Conservation (phyloP, 2,888 invertebrate genomes). For the Tuberolachnus salignus region DNA sequence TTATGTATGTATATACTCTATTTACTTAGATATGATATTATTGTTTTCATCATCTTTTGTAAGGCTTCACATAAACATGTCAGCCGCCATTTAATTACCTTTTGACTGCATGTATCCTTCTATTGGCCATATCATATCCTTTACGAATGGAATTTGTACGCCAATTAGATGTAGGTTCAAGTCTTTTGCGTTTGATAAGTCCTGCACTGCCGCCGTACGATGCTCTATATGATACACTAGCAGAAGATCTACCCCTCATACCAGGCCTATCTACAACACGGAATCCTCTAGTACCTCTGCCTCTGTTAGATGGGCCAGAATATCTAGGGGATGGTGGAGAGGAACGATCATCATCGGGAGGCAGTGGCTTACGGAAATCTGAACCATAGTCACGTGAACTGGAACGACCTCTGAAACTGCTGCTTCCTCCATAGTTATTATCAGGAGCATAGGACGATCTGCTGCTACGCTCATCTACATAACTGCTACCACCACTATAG, state of each 20-base stretch:
- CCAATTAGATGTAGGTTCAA: conserved; percentile 40
- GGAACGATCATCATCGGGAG: conserved; percentile 49
- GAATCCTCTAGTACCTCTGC: conserved; percentile 51
- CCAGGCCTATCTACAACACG: conserved; percentile 49
- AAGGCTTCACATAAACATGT: conserved; percentile 41
- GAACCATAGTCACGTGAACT: conserved; percentile 52
- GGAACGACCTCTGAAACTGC: conserved; percentile 49
- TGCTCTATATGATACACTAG: conserved; percentile 46
- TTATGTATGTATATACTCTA: conserved; percentile 11
- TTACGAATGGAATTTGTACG: conserved; percentile 44
- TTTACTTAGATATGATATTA: conserved; percentile 30
- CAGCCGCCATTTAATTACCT: conserved; percentile 52
- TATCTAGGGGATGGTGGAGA: conserved; percentile 49
- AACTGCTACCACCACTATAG: conserved; percentile 53
- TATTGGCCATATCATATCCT: conserved; percentile 54
- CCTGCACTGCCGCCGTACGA: conserved; percentile 49
- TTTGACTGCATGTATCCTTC: conserved; percentile 55
- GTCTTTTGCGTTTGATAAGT: conserved; percentile 52
- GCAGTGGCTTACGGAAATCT: conserved; percentile 53
- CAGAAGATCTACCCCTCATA: conserved; percentile 51
- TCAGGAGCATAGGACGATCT: conserved; percentile 46
- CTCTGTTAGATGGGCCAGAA: conserved; percentile 44
- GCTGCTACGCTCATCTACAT: conserved; percentile 42
- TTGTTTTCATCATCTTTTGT: conserved; percentile 45
- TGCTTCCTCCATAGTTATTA: conserved; percentile 53